Percentiles rank a stretch among this genome's conserved stretches.
phyloP scores from a whole-genome alignment of 2,113 vertebrate species.

The Cichladusa arquata region DNA sequence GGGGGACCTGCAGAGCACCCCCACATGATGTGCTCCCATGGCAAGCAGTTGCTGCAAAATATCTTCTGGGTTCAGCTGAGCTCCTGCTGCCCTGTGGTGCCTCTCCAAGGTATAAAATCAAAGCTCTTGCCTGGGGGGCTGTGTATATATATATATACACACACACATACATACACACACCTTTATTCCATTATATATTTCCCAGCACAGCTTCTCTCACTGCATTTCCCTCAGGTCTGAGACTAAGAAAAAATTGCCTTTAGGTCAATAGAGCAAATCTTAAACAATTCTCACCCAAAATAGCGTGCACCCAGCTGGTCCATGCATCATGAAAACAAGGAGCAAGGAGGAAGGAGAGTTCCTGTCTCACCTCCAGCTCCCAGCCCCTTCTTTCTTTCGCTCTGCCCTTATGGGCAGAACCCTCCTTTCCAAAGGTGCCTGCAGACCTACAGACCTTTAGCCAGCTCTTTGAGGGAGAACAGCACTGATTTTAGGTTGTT shows the following conservation, averaged over 20 bases:
- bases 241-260: background rate
- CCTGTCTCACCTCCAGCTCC: background rate
- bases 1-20: background rate
- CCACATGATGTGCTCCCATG: accelerated
- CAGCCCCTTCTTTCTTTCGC: background rate
- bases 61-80: background rate
- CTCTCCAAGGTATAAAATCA: background rate
- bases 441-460: background rate
- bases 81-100: background rate
- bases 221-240: background rate
- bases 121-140: accelerated
- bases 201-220: background rate
- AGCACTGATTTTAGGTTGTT: background rate
- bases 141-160: too few relatives aligned
- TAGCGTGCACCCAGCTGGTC: accelerated
- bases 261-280: background rate
- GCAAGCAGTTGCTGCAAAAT: background rate
- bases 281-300: background rate
- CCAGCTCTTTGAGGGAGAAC: background rate
- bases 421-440: background rate
- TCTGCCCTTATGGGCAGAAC: background rate
- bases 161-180: too few relatives aligned
- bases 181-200: background rate
- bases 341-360: background rate
- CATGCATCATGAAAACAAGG: background rate